A percentile compares a stretch with the other conserved stretches of the same genome.
Evolutionary conservation across 2,888 invertebrate genomes (phyloP).

Genomic region (Drosophila antonietae): DNA sequence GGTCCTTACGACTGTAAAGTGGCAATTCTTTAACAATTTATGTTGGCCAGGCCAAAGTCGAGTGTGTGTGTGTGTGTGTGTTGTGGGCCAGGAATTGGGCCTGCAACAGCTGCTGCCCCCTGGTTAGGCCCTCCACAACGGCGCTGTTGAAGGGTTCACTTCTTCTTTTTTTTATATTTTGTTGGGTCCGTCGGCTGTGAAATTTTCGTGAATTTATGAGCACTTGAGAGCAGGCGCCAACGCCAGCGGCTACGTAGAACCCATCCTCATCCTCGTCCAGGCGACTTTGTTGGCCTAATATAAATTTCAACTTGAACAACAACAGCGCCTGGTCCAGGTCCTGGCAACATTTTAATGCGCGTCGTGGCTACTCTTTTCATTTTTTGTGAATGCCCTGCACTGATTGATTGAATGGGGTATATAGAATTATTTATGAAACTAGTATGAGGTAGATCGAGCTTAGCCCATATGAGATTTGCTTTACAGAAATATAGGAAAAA

Average conservation of each 20-base stretch:
- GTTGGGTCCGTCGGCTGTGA: constrained; percentile 74
- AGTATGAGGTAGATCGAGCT: background rate
- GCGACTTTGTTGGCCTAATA: constrained; percentile 77
- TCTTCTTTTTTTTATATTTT: constrained; percentile 58
- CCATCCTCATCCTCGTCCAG: constrained; percentile 37
- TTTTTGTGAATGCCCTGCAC: constrained; percentile 15
- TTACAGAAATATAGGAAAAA: no score
- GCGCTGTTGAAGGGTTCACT: constrained; percentile 52
- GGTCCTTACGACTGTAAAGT: constrained; percentile 80
- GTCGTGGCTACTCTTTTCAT: constrained; percentile 40
- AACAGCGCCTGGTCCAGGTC: constrained; percentile 36
- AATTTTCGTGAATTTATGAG: constrained; percentile 81
- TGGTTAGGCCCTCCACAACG: constrained; percentile 1
- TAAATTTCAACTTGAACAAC: constrained; percentile 73
- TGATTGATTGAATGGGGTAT: background rate
- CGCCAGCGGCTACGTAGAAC: constrained; percentile 57
- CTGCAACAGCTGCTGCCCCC: constrained; percentile 56
- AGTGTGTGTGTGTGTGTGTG: constrained; percentile 60
- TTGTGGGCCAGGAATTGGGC: constrained; percentile 28
- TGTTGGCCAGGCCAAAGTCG: constrained; percentile 72
- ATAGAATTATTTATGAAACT: background rate
- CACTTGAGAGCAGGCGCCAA: constrained; percentile 80
- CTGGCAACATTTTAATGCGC: constrained; percentile 74
- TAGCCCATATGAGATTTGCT: no score
- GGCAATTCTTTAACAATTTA: constrained; percentile 81